Evolutionary conservation across 35 echinoderm and acorn worm species (phyloP), one percentile per base, ranked within the genome.

Genomic region (Acanthaster planci): DNA sequence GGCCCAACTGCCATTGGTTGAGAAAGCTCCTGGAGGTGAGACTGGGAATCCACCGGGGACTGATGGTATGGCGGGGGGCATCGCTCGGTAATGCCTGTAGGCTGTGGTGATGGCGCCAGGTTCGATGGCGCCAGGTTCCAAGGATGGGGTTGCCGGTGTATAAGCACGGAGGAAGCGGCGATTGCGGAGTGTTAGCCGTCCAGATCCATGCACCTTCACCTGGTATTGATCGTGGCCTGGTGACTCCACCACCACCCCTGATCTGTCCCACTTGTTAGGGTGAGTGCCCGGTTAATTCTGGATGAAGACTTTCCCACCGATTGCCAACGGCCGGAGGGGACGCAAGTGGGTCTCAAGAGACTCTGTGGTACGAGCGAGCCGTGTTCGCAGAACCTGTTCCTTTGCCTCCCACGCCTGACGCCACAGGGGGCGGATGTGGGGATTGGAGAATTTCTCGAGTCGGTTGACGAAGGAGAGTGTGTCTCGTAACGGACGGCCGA

Each of bases 191-290:
- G 85, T 88, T 19, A 81, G 51, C 31, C 53, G 1, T 58, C 78
- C 86, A 38, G 86, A 88, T 7, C 86, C 86, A 40, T 88, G 77
- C 52, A 88, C 86, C 0, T 55, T 54, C 15, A 81, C 78, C 2
- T 81, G 0, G 26, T 81, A 81, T 60, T 88, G 86, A 31, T 88
- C 77, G 68, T 1, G 31, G 19, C 81, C 42, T 2, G 34, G 87
- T 7, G 85, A 67, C 55, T 90, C 88, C 1, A 90, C 51, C 8
- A 90, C 60, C 0, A 78, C 38, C 1, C 76, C 60, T 75, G 87
- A 75, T 40, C 64, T 84, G 81, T 90, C 88, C 88, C 88, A 90
- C 38, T 80, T 86, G 39, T 21, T 30, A 57, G 82, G 55, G 23
- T 67, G 29, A n/a, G 37, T 55, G 16, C 82, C 55, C 21, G 82